Base-by-base conservation (phyloP, 2,888 invertebrate genomes). In the Mycalesis mineus region DNA sequence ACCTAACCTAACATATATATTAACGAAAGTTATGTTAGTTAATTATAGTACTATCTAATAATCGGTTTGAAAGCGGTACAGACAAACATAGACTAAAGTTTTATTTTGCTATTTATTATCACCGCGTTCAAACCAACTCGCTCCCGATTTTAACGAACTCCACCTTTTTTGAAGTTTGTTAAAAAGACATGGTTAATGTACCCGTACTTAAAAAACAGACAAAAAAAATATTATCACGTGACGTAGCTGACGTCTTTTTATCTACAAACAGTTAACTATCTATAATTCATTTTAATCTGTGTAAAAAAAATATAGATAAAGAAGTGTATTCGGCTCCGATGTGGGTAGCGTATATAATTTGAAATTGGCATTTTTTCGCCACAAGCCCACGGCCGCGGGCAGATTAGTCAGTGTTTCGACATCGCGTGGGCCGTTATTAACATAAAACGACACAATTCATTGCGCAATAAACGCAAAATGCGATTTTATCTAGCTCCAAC, bases 331-430 rank as follows among this genome's bases (percentile, higher is more conserved):
- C 74, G 70, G 36, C 71, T 72, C 66, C 59, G 65, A 68, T 82
- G 88, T 89, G 86, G 88, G 88, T 73, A 84, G 88, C 77, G 78
- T 82, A 82, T 78, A 87, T 88, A 87, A 88, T 88, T 87, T 84
- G 78, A 89, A 89, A 88, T 89, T 86, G 88, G 84, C 85, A 87
- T 87, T 88, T 88, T 88, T 83, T 75, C 71, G 71, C 69, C 79
- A 73, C 86, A 5, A 77, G 73, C 88, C 88, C 88, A 89, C 88
- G 80, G 74, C 88, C 88, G 88, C 88, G 80, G 74, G 67, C 73
- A 71, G 82, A 82, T 89, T 89, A 89, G 86, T 89, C 88, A 88
- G 88, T 81, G 80, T 87, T 88, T 88, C 88, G 84, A 86, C 88
- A 89, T 85, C 78, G 86, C 88, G 75, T 74, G 75, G 67, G 62